Evolutionary conservation across 2,797 vertebrate species (phyloP).

Genomic region (Sorex maritimensis): DNA sequence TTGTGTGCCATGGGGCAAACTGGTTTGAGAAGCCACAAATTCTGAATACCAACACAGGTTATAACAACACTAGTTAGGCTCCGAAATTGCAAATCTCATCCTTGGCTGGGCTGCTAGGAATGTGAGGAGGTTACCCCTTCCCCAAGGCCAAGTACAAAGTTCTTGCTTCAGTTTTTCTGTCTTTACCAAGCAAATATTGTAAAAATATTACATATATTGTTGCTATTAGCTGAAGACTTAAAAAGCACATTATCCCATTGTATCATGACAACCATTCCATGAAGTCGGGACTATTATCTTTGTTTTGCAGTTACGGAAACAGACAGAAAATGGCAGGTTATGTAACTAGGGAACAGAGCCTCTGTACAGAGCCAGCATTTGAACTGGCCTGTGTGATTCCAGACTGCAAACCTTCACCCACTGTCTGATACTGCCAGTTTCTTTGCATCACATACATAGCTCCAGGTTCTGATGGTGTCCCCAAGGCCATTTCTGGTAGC

Average conservation of each 20-base stretch:
- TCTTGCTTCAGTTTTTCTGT: neutral
- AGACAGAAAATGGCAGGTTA: neutral
- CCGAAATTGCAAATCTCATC: neutral
- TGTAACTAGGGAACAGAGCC: neutral
- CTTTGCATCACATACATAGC: neutral
- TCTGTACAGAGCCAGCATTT: neutral
- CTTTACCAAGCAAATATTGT: neutral
- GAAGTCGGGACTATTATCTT: neutral
- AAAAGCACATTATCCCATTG: neutral
- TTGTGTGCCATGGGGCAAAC: fast-evolving
- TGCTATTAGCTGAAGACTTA: neutral
- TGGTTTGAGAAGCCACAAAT: fast-evolving
- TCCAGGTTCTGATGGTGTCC: conserved; percentile 14
- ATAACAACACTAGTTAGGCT: fast-evolving
- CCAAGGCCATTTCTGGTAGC: neutral
- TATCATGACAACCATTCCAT: neutral
- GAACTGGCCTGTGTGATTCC: neutral
- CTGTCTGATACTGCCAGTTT: neutral
- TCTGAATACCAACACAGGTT: neutral
- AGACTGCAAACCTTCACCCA: neutral
- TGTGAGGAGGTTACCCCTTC: neutral
- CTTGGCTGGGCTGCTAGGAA: neutral
- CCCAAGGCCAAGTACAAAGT: neutral
- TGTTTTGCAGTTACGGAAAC: conserved; percentile 4
- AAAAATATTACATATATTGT: neutral